Base-by-base conservation (phyloP, 2,888 invertebrate species). In the Papilio gigon region DNA sequence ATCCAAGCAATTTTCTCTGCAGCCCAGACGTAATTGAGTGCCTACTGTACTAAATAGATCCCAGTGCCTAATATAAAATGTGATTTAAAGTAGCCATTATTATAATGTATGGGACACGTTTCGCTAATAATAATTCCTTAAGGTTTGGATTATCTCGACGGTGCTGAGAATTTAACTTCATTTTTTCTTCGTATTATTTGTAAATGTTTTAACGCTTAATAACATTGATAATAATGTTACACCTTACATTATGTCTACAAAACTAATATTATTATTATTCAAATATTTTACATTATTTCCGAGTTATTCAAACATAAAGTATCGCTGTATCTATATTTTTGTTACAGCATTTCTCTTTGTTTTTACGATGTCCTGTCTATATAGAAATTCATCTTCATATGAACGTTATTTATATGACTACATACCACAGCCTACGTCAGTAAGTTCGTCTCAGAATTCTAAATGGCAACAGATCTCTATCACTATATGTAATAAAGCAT, bases 391-490 rank as follows among this genome's bases (percentile, higher is more conserved):
- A 0, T 50, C n/a, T 27, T 61, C 27, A 30, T 50, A 50, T 27
- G 59, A 66, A 66, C 12, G 20, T 50, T 50, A 47, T 67, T 67
- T 60, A 60, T 66, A 37, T 40, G 20, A 37, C 37, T 27, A 27
- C 35, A 50, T 35, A 53, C 27, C 50, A 27, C 37, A 37, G 59
- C 60, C 47, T 40, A 50, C 53, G 53, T 61, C 22, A 50, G 27
- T 17, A 35, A 71, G 73, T 81, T 73, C 73, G 78, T 65, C 79
- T 81, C 70, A 71, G 60, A 30, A 80, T 71, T 84, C 80, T 81
- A 80, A 84, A 80, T 80, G 74, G 61, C 71, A 70, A 75, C 75
- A 79, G 80, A 84, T 85, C 84, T 80, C 81, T 77, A 68, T 71
- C 40, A 66, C 65, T 58, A 72, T 56, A 71, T 66, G 73, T 73